Evolutionary conservation across 2,888 invertebrate species (phyloP), one percentile per base, ranked within the genome.

Genomic region (Yponomeuta plumbellus): DNA sequence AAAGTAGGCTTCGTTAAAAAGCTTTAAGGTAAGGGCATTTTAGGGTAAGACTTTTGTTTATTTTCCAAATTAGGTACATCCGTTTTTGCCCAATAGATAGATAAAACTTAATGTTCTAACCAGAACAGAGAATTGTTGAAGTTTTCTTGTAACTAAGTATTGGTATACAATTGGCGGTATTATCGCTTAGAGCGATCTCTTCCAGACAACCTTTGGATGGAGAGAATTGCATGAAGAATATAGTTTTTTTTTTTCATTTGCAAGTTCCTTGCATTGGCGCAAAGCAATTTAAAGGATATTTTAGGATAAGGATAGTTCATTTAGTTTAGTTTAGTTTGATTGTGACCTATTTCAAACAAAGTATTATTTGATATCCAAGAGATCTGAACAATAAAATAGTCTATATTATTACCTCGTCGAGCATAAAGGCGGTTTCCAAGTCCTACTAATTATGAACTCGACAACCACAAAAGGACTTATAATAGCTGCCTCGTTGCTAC

Each of bases 381-480:
- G 44, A 52, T 52, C 44, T 5, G 17, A 52, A 52, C 17, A 13
- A 13, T 52, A 17, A 13, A 52, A 52, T 34, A 26, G 17, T 17
- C 34, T 4, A 2, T 39, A 61, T 34, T 34, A 21, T n/a, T 21
- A 11, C 22, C 22, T 22, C 23, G 59, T 22, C 22, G 59, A 11
- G 59, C 59, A 22, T 59, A 59, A 52, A 52, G 17, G 17, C 44
- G 17, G 44, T 17, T 52, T 52, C 44, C 44, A 22, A 58, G 58
- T 22, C 11, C 21, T 22, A 76, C 76, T 80, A 75, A 84, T 84
- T 85, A 84, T 84, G 84, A 85, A 83, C 81, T 85, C 81, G 74
- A 81, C 78, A 77, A 79, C 88, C 89, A 88, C 88, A 89, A 89
- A 90, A 88, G 89, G 88, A 82, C 81, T 86, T 85, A 83, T 87